Conservation (phyloP, 2,888 invertebrate species). For the Eurytoma californica region DNA sequence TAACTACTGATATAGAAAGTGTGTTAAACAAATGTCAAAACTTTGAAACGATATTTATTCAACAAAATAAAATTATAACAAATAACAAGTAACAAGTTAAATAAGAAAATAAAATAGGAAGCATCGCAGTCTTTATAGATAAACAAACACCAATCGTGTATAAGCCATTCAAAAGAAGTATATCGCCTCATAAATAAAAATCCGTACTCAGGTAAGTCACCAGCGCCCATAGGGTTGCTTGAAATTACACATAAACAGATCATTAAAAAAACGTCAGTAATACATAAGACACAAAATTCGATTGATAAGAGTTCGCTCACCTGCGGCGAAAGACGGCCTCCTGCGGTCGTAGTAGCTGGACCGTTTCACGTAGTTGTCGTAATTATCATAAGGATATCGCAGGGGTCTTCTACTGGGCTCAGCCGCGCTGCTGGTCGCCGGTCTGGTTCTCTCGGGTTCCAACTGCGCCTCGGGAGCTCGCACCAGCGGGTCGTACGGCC, state of each 20-base stretch:
- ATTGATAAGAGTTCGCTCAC: constrained; percentile 12
- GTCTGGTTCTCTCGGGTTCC: constrained; percentile 54
- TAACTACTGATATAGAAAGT: neutral
- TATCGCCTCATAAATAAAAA: constrained; percentile 34
- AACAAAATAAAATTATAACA: neutral
- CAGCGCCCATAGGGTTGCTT: constrained; percentile 44
- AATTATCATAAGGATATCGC: constrained; percentile 63
- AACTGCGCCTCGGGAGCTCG: constrained; percentile 45
- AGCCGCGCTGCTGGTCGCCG: constrained; percentile 46
- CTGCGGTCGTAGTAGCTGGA: constrained; percentile 63
- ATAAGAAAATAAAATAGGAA: neutral
- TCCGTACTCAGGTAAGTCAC: constrained; percentile 39
- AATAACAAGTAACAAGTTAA: neutral
- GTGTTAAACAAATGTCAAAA: neutral
- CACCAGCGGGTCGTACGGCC: constrained; percentile 62
- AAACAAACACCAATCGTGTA: neutral
- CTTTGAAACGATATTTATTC: neutral
- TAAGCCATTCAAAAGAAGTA: constrained; percentile 1
- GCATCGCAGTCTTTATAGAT: neutral
- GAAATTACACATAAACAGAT: constrained; percentile 36
- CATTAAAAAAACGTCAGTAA: neutral
- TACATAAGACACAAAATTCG: neutral
- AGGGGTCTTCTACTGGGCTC: constrained; percentile 65
- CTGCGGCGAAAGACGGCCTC: constrained; percentile 56
- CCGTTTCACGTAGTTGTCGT: constrained; percentile 67